phyloP scores from a whole-genome alignment of 2,888 invertebrate genomes.

The Ischnus inquisitorius region DNA sequence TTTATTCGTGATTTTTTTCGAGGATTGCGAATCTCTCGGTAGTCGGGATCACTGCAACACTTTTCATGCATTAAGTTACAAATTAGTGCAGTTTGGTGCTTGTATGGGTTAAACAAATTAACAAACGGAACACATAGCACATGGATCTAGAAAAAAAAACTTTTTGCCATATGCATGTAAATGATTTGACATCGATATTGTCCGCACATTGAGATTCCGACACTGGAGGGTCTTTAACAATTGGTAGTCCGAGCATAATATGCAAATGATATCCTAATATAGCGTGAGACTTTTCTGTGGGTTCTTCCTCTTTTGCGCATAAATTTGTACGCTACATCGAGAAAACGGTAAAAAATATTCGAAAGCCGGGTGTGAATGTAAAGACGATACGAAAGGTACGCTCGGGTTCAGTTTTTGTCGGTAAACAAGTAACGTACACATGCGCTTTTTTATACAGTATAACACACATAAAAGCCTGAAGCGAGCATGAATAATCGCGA shows the following conservation, averaged over 20 bases:
- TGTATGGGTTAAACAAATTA: no score
- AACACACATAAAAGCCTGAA: slow-evolving; percentile 50
- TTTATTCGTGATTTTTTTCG: neutral
- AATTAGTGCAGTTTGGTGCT: no score
- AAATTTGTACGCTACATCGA: slow-evolving; percentile 51
- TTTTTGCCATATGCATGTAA: neutral
- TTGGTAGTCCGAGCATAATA: slow-evolving; percentile 39
- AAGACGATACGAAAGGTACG: slow-evolving; percentile 27
- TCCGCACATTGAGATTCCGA: slow-evolving; percentile 7
- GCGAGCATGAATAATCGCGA: slow-evolving; percentile 61
- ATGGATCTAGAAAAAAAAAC: neutral
- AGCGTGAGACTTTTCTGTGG: slow-evolving; percentile 26
- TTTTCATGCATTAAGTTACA: no score
- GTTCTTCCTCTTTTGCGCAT: slow-evolving; percentile 40
- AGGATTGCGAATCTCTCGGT: no score
- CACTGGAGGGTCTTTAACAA: slow-evolving; percentile 63
- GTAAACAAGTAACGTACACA: slow-evolving; percentile 26
- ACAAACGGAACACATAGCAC: no score
- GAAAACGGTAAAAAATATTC: slow-evolving; percentile 45
- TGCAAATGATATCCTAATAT: slow-evolving; percentile 32
- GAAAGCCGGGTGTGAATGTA: slow-evolving; percentile 47
- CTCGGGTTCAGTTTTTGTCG: slow-evolving; percentile 34
- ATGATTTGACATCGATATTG: neutral
- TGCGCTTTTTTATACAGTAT: slow-evolving; percentile 32
- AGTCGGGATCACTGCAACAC: no score